Conservation (phyloP, 2,888 invertebrate genomes). For the Drosophila paranaensis region DNA sequence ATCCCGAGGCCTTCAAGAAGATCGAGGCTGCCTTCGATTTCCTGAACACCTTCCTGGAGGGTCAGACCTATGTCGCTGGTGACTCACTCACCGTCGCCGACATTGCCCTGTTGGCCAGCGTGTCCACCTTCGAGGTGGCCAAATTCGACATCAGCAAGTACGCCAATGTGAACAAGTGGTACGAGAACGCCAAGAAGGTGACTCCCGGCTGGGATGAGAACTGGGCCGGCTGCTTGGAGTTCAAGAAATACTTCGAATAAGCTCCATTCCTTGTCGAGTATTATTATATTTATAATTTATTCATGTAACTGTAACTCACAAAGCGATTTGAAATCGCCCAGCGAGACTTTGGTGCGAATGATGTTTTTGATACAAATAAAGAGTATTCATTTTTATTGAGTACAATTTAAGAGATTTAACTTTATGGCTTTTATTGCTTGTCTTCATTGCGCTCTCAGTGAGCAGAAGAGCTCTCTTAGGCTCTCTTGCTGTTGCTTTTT, state of each 20-base stretch:
- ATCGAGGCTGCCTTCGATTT: conserved; percentile 89
- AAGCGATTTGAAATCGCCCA: conserved; percentile 46
- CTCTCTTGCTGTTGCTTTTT: neutral
- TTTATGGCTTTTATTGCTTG: neutral
- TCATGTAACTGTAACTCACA: conserved; percentile 40
- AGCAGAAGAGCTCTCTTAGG: neutral
- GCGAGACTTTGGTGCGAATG: conserved; percentile 16
- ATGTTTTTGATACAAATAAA: conserved; percentile 47
- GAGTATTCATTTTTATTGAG: conserved; percentile 66
- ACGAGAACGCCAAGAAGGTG: conserved; percentile 86
- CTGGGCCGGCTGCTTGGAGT: conserved; percentile 86
- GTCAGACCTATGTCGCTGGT: conserved; percentile 90
- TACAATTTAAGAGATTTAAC: conserved; percentile 40
- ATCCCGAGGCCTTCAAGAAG: conserved; percentile 89
- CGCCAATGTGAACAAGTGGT: conserved; percentile 89
- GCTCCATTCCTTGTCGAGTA: conserved; percentile 9
- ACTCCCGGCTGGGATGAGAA: conserved; percentile 88
- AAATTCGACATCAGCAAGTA: conserved; percentile 89
- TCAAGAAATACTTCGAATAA: conserved; percentile 85
- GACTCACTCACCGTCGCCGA: conserved; percentile 91
- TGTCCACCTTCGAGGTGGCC: conserved; percentile 89
- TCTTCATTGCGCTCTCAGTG: neutral
- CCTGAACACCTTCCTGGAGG: conserved; percentile 90
- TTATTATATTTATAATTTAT: conserved; percentile 37
- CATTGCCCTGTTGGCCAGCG: conserved; percentile 88